Conservation (phyloP, 2,797 vertebrate species). For the Myripristis murdjan region DNA sequence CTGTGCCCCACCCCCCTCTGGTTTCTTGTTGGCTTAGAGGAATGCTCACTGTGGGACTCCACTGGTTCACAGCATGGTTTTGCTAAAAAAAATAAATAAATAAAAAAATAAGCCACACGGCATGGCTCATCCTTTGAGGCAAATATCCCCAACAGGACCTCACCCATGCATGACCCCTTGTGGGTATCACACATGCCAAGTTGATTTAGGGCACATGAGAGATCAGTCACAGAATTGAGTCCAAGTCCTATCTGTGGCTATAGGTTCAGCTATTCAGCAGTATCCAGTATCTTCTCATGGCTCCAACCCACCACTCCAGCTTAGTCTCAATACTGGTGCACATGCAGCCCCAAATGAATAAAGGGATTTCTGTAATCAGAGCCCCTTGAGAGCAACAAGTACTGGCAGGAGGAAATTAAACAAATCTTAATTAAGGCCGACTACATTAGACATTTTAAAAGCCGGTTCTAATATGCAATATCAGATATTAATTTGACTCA, state of each 20-base stretch:
- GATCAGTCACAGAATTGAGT: slow-evolving; percentile 12
- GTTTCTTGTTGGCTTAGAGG: slow-evolving; percentile 49
- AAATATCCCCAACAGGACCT: slow-evolving; percentile 36
- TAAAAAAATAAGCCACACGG: slow-evolving; percentile 16
- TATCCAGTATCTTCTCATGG: slow-evolving; percentile 6
- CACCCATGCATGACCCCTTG: slow-evolving; percentile 44
- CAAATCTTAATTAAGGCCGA: slow-evolving; percentile 59
- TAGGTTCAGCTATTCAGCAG: not conserved
- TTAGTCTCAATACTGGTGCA: slow-evolving; percentile 17
- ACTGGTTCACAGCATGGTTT: not conserved
- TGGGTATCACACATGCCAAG: slow-evolving; percentile 45
- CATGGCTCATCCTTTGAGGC: slow-evolving; percentile 13
- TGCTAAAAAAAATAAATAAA: slow-evolving; percentile 3
- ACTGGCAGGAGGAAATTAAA: slow-evolving; percentile 55
- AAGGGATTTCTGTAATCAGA: slow-evolving; percentile 40
- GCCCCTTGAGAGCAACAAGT: slow-evolving; percentile 30
- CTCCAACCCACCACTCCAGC: not conserved
- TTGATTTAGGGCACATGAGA: slow-evolving; percentile 38
- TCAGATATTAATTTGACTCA: slow-evolving; percentile 59
- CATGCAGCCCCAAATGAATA: slow-evolving; percentile 28
- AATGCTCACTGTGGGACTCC: slow-evolving; percentile 74
- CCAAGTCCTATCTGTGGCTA: slow-evolving; percentile 5
- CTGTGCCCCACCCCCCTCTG: not conserved
- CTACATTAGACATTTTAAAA: slow-evolving; percentile 46
- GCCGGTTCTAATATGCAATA: slow-evolving; percentile 49